These are phyloP conservation scores for Coilia nasus DNA, from an alignment of 2,797 vertebrate species.

Conservation along the genomic window DNA sequence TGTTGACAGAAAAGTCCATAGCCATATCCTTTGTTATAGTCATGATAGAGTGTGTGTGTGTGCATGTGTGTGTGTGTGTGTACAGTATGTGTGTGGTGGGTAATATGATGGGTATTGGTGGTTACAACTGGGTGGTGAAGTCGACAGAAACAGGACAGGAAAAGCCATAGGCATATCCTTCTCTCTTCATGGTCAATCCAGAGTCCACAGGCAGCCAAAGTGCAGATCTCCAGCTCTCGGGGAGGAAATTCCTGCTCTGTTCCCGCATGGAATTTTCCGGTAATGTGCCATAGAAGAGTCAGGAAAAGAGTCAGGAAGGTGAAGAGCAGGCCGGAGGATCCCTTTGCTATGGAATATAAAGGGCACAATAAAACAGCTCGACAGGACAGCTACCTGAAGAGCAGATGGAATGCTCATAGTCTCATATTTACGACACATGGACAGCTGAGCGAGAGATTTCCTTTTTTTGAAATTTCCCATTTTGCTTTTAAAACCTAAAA, in stretches of 20 bases:
- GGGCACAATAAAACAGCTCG: background rate
- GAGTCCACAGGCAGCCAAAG: constrained; percentile 47
- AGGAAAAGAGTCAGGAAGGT: constrained; percentile 20
- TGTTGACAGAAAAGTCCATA: constrained; percentile 10
- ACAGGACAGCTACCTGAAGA: constrained; percentile 39
- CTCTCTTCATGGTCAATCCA: background rate
- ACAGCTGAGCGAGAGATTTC: constrained; percentile 25
- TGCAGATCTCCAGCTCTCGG: constrained; percentile 13
- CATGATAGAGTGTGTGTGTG: too few species aligned
- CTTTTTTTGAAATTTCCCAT: background rate
- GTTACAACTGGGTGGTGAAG: too few species aligned
- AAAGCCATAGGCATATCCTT: background rate
- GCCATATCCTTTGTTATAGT: background rate
- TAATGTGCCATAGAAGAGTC: constrained; percentile 28
- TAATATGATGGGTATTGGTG: background rate
- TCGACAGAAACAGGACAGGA: too few species aligned
- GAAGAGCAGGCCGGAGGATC: background rate
- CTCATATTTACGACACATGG: constrained; percentile 48
- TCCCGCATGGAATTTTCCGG: constrained; percentile 34
- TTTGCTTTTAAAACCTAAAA: constrained; percentile 42
- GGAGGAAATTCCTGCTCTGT: constrained; percentile 48
- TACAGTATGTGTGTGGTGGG: too few species aligned
- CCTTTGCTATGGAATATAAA: constrained; percentile 37
- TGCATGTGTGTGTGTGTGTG: too few species aligned
- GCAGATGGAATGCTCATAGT: constrained; percentile 41